Conservation (phyloP, 2,888 invertebrate species). For the Xanthorhoe designata region DNA sequence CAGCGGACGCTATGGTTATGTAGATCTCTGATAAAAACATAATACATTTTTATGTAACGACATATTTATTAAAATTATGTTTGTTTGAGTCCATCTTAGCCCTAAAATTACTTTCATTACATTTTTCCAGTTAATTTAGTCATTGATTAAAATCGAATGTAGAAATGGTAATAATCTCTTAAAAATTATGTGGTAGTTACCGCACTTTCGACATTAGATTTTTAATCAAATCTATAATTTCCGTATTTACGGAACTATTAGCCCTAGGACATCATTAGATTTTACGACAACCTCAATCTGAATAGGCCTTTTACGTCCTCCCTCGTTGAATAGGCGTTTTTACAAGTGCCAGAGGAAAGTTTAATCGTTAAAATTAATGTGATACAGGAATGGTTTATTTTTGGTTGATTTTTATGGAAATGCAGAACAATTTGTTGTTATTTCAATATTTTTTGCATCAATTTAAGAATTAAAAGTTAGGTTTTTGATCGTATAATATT, state of each 20-base stretch:
- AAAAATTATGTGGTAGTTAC: too few relatives aligned
- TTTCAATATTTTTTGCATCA: neutral
- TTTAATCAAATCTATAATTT: neutral
- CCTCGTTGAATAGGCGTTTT: slow-evolving; percentile 44
- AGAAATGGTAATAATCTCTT: too few relatives aligned
- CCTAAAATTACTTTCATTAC: too few relatives aligned
- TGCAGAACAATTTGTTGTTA: neutral
- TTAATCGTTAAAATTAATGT: slow-evolving; percentile 82
- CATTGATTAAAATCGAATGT: too few relatives aligned
- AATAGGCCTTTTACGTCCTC: slow-evolving; percentile 58
- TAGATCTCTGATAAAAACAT: too few relatives aligned
- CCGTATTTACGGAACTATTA: neutral
- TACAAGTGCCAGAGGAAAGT: slow-evolving; percentile 65
- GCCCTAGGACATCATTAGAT: slow-evolving; percentile 46
- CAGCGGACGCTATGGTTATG: too few relatives aligned
- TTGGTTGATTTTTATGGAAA: slow-evolving; percentile 36
- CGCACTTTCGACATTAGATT: neutral
- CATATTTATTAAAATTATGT: too few relatives aligned
- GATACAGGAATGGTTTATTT: slow-evolving; percentile 56
- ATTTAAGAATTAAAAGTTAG: too few relatives aligned
- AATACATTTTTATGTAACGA: too few relatives aligned
- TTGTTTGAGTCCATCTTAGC: too few relatives aligned
- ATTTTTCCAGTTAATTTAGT: too few relatives aligned
- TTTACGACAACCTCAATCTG: slow-evolving; percentile 70
- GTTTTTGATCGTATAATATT: too few relatives aligned